Evolutionary conservation across 2,888 invertebrate species (phyloP), one percentile per base, ranked within the genome.

Genomic region (Parnassius mnemosyne): DNA sequence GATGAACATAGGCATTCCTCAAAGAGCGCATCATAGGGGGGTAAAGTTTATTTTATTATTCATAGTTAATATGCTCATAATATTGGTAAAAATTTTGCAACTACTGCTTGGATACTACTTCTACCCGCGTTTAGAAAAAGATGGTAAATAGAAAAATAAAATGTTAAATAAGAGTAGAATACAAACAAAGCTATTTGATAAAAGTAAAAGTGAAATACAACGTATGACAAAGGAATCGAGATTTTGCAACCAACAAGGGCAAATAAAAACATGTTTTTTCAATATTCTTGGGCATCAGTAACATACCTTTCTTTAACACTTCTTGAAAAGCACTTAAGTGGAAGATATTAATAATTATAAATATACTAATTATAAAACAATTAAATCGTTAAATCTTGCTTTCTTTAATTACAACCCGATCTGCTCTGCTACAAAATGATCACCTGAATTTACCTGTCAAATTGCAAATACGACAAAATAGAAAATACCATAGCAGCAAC

Each of bases 191-290:
- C 59, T 71, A 67, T 67, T 66, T 68, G 63, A 71, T 78, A 86
- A 89, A 90, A 90, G 89, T 90, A 90, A 90, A 90, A 90, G 90
- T 90, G 72, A 66, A 71, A 65, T 73, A 71, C 76, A 73, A 71
- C 76, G 73, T 79, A 80, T 87, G 82, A 89, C 89, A 89, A 89
- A 89, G 88, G 85, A 89, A 85, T 80, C 73, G 72, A 84, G 85
- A 84, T 89, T 89, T 87, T 81, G 86, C 85, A 88, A 87, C 72
- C 74, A 88, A 85, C 89, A 89, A 88, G 88, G 90, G 85, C 87
- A 86, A 73, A 79, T 65, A 74, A 82, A 80, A 85, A 86, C 85
- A 83, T 83, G 84, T 80, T 84, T 82, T 83, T 75, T 73, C 66
- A 65, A 68, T 68, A 68, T 74, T 68, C 72, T 73, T 65, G 69